phyloP scores from a whole-genome alignment of 2,113 vertebrate species.

The Jaculus jaculus region DNA sequence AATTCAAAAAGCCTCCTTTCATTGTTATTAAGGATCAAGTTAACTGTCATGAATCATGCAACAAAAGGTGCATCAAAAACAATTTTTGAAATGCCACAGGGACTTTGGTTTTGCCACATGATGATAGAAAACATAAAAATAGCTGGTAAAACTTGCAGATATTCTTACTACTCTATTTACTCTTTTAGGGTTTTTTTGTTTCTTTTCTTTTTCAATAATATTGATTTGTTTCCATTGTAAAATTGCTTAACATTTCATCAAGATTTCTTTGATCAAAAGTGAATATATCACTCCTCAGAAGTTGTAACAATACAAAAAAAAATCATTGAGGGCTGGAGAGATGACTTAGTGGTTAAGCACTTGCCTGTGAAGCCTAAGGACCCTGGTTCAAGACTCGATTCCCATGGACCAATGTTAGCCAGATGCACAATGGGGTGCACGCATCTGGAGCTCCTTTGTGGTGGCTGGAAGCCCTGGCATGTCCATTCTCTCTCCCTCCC shows the following conservation, averaged over 20 bases:
- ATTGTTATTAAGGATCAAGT: conserved; percentile 25
- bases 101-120: neutral
- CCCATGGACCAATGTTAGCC: too few species aligned
- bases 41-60: conserved; percentile 37
- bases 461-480: too few species aligned
- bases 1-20: neutral
- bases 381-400: too few species aligned
- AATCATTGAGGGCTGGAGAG: too few species aligned
- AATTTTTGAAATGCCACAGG: conserved; percentile 47
- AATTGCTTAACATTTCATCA: conserved; percentile 64
- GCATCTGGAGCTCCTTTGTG: too few species aligned
- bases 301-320: conserved; percentile 25
- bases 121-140: neutral
- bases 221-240: conserved; percentile 57
- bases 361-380: too few species aligned
- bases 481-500: too few species aligned
- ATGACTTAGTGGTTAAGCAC: too few species aligned
- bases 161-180: conserved; percentile 57
- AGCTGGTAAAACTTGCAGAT: conserved; percentile 52
- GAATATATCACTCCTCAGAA: conserved; percentile 49
- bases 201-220: conserved; percentile 59
- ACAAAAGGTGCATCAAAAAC: conserved; percentile 30
- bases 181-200: conserved; percentile 68
- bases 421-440: too few species aligned
- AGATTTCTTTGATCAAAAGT: conserved; percentile 46